phyloP scores from a whole-genome alignment of 1,140 invertebrate species.

The Camponotus pennsylvanicus region DNA sequence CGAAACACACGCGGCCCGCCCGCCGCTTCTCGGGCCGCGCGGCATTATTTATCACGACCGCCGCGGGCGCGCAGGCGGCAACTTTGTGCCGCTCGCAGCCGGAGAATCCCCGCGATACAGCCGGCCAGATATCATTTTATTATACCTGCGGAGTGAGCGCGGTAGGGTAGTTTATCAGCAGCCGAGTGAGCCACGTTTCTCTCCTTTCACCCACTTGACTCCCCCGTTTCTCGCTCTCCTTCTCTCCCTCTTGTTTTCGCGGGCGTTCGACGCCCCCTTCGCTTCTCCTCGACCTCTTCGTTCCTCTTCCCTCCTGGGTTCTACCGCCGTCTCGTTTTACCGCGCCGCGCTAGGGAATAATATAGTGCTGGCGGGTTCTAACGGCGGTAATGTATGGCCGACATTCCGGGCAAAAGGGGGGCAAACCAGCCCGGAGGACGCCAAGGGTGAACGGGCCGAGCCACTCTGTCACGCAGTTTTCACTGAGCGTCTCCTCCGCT shows the following conservation, averaged over 20 bases:
- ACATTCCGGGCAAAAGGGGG: conserved; percentile 76
- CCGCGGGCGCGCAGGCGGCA: conserved; percentile 77
- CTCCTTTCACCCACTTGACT: conserved; percentile 36
- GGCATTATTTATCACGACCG: conserved; percentile 81
- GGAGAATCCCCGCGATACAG: conserved; percentile 76
- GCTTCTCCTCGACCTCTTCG: conserved; percentile 32
- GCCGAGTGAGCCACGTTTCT: conserved; percentile 62
- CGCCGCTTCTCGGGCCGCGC: conserved; percentile 50
- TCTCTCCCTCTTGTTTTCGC: not conserved
- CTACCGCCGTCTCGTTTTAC: conserved; percentile 58
- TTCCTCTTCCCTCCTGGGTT: conserved; percentile 44
- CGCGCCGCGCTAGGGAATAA: conserved; percentile 75
- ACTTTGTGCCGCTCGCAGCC: conserved; percentile 78
- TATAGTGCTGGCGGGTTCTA: conserved; percentile 79
- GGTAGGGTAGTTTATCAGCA: conserved; percentile 81
- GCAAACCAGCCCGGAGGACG: conserved; percentile 72
- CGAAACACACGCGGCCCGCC: conserved; percentile 45
- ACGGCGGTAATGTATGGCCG: conserved; percentile 80
- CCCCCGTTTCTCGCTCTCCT: conserved; percentile 29
- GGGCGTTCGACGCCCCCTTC: not conserved
- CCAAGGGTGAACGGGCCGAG: conserved; percentile 75
- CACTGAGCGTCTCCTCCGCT: conserved; percentile 74
- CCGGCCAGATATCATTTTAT: conserved; percentile 83
- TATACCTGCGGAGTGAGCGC: conserved; percentile 77
- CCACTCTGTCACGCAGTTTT: conserved; percentile 79